Evolutionary conservation across 2,888 invertebrate species (phyloP).

Genomic region (Ichneumon xanthorius): DNA sequence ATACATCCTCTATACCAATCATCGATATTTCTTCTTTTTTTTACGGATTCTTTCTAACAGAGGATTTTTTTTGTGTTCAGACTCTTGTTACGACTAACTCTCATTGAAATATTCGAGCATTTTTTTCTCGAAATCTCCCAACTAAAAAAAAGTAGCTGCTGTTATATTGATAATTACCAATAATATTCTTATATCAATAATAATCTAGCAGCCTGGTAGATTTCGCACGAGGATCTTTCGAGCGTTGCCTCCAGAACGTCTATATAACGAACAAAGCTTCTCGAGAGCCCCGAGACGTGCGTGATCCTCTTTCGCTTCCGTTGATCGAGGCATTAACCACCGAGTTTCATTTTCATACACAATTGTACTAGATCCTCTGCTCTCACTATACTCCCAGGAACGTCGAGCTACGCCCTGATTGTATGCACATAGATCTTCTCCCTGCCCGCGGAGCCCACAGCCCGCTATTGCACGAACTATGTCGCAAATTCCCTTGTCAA

Average conservation of each 20-base stretch:
- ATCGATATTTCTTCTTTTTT: neutral
- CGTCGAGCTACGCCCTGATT: slow-evolving; percentile 35
- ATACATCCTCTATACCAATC: slow-evolving; percentile 41
- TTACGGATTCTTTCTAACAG: neutral
- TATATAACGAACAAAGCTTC: slow-evolving; percentile 50
- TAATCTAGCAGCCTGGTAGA: slow-evolving; percentile 31
- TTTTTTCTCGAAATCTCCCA: neutral
- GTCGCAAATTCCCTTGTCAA: slow-evolving; percentile 44
- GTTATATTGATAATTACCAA: neutral
- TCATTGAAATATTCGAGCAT: neutral
- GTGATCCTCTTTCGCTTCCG: slow-evolving; percentile 66
- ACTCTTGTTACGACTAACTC: neutral
- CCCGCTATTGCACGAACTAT: neutral
- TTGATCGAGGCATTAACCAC: slow-evolving; percentile 65
- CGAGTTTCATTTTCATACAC: slow-evolving; percentile 49
- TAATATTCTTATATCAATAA: neutral
- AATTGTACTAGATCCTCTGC: slow-evolving; percentile 3
- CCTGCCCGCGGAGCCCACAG: neutral
- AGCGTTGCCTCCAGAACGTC: slow-evolving; percentile 12
- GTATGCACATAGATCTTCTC: slow-evolving; percentile 42
- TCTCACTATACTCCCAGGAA: slow-evolving; percentile 7
- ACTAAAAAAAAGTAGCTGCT: neutral
- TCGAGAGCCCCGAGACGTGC: slow-evolving; percentile 68
- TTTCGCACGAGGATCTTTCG: slow-evolving; percentile 64
- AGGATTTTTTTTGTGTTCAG: neutral